phyloP scores from a whole-genome alignment of 2,888 invertebrate genomes.

The Laothoe populi region DNA sequence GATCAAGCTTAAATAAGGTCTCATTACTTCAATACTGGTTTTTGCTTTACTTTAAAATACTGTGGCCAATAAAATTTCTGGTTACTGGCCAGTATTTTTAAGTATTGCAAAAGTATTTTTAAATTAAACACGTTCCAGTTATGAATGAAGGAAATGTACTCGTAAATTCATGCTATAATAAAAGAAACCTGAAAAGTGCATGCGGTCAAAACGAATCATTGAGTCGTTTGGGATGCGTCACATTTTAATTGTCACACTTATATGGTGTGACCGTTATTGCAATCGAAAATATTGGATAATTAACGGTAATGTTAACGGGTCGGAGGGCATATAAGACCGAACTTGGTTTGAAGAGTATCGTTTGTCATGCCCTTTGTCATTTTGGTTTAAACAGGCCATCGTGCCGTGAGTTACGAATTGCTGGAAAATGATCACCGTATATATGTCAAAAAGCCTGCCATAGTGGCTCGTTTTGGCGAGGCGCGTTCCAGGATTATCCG shows the following conservation, averaged over 20 bases:
- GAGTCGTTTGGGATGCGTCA: conserved; percentile 67
- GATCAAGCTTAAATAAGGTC: too few species aligned
- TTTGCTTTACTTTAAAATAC: too few species aligned
- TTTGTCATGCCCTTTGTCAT: conserved; percentile 20
- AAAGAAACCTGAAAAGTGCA: conserved; percentile 8
- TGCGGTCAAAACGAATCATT: conserved; percentile 45
- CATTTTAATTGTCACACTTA: conserved; percentile 69
- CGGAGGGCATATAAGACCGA: conserved; percentile 43
- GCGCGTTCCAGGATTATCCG: too few species aligned
- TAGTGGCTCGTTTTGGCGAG: too few species aligned
- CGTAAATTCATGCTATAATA: conserved; percentile 46
- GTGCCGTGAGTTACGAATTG: background rate
- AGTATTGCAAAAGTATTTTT: too few species aligned
- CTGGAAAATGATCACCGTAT: background rate
- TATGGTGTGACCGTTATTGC: conserved; percentile 73
- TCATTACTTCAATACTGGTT: too few species aligned
- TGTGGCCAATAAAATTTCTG: too few species aligned
- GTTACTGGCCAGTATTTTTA: too few species aligned
- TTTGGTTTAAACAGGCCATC: background rate
- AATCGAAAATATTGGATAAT: conserved; percentile 66
- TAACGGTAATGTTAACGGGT: conserved; percentile 81
- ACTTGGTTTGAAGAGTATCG: background rate
- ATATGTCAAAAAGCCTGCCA: too few species aligned
- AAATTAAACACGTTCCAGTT: too few species aligned
- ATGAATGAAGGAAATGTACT: conserved; percentile 16